Evolutionary conservation across 2,113 vertebrate genomes (phyloP), one percentile per base, ranked within the genome.

Genomic region (Apteryx owenii): DNA sequence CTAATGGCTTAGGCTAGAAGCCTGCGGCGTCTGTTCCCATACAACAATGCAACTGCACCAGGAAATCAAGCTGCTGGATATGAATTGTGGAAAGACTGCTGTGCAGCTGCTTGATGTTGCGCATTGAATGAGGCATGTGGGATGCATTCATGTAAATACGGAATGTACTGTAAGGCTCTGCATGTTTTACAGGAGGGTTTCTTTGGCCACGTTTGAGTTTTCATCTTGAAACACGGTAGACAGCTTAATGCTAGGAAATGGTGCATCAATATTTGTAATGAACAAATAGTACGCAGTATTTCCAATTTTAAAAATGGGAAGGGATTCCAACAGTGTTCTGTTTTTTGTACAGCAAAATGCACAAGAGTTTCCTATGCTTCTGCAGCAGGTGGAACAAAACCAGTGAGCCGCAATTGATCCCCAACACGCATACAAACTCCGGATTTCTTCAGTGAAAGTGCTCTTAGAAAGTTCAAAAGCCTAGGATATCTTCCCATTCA

Each of bases 381-480:
- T 66, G 81, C 42, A 48, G 95, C 96, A 89, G 89, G 96, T 95
- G 96, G 84, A 94, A 44, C 80, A 88, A 40, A 40, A 73, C 56
- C 94, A 95, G 88, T 72, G 95, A 97, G 95, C 92, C 86, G 66
- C 92, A 91, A 89, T 93, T 87, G 92, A 96, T 97, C 96, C 91
- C 92, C 94, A 71, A 19, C 28, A 10, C 3, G n/a, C 90, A 53
- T 54, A 81, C 85, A 94, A 48, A 90, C 96, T 38, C 56, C 0
- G 21, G 53, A 58, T 88, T 94, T 76, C 91, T 25, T 23, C 71
- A 73, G 70, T 80, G 66, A 87, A 92, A 97, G 89, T 90, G 84
- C 86, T 91, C 70, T 95, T 95, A 85, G 66, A 77, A 95, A 89
- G 95, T 77, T 96, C 56, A 95, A 95, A 96, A 95, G 91, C 94